Evolutionary conservation across 2,113 vertebrate genomes (phyloP), one percentile per base, ranked within the genome.

Genomic region (Ranitomeya imitator): DNA sequence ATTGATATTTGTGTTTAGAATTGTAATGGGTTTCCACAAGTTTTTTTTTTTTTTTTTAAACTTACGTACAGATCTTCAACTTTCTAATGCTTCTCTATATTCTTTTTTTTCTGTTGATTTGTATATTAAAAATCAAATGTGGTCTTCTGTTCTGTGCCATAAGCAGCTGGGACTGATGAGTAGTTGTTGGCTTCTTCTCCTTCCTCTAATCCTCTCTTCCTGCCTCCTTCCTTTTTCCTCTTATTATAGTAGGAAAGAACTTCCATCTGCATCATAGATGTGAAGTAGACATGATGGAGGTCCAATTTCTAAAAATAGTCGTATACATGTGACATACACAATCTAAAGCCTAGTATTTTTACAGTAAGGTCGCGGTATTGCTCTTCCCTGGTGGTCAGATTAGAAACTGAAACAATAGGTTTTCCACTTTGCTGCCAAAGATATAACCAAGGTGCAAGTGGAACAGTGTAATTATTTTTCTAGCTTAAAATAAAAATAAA

Each of bases 211-310:
- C 31, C 71, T 51, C 19, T 54, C 12, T n/a, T 14, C 19, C 19
- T 54, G 54, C n/a, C 76, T 54, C 51, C 51, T 54, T 78, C 69
- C 76, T n/a, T 51, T 78, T 78, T n/a, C 26, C 26, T 45, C 73
- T 18, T 18, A 76, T 76, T 52, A n/a, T 11, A 54, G 18, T 54
- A 78, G 37, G 37, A 45, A 78, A 78, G 76, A 54, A 54, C 51
- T 78, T 78, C 76, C 76, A 78, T 78, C 76, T 54, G 76, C 51
- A 78, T 8, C 7, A n/a, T 78, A n/a, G 45, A 78, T 54, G 76
- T 52, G 21, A 74, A 78, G 5, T 78, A n/a, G 51, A 16, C 11
- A 78, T 54, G 74, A 54, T n/a, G 74, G 37, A 0, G 26, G 31
- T 1, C 31, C 4, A 74, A 74, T 45, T 19, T 31, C n/a, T 37